Conservation (phyloP, 30 jellyfish, hydroid and myxozoan genomes). For the Aurelia aurita complex sp. Pacific region DNA sequence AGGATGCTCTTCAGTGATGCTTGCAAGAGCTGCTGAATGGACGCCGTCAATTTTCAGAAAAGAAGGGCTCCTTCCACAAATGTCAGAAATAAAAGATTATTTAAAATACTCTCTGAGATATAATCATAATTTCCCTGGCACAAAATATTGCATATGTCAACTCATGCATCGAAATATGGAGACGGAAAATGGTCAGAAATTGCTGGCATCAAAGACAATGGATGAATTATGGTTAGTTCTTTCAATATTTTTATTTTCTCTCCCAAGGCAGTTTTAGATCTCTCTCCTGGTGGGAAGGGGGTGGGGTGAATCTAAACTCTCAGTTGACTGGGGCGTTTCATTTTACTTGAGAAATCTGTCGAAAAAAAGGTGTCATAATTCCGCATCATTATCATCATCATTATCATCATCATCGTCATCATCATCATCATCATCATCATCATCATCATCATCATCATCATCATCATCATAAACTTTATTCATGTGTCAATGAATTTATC, state of each 20-base stretch:
- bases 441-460: constrained; percentile 18
- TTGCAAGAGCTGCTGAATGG: constrained; percentile 99
- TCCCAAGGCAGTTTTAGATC: neutral
- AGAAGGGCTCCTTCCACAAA: constrained; percentile 71
- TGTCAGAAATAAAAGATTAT: constrained; percentile 62
- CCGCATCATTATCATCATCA: neutral
- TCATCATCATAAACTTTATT: too few relatives aligned
- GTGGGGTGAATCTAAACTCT: too few relatives aligned
- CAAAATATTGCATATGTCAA: constrained; percentile 90
- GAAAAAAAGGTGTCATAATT: neutral
- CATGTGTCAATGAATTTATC: neutral
- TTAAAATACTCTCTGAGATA: constrained; percentile 66
- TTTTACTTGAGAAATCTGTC: too few relatives aligned
- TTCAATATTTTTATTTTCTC: too few relatives aligned
- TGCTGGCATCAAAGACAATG: constrained; percentile 62
- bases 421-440: constrained; percentile 22
- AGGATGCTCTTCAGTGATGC: constrained; percentile 89
- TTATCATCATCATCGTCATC: constrained; percentile 12
- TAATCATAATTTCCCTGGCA: constrained; percentile 66
- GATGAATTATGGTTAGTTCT: constrained; percentile 69
- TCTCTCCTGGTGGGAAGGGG: too few relatives aligned
- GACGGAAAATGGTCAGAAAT: constrained; percentile 56
- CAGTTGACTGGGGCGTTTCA: too few relatives aligned
- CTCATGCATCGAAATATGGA: constrained; percentile 72
- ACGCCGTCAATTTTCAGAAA: constrained; percentile 91